Evolutionary conservation across 2,113 vertebrate species (phyloP).

Genomic region (Stegostoma tigrinum): DNA sequence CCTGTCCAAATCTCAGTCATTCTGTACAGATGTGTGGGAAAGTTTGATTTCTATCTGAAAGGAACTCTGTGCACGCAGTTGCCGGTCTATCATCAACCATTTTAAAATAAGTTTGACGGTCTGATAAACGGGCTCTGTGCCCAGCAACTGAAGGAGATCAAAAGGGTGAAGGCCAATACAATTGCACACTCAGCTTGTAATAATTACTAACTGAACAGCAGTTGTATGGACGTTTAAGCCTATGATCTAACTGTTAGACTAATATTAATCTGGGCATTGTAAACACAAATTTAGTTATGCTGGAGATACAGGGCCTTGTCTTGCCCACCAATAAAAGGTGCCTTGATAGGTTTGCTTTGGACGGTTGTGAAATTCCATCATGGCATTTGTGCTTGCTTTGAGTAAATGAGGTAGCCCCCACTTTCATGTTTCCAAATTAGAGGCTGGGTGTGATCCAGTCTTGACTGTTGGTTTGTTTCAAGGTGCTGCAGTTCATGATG

Average conservation of each 20-base stretch:
- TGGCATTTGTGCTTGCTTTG: background rate
- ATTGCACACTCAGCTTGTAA: background rate
- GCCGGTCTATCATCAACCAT: background rate
- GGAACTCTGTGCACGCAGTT: background rate
- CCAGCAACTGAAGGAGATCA: constrained; percentile 14
- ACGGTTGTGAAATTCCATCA: background rate
- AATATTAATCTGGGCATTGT: constrained; percentile 6
- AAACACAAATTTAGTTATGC: background rate
- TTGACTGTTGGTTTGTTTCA: no score
- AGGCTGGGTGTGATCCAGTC: background rate
- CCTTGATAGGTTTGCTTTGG: background rate
- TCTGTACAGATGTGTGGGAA: background rate
- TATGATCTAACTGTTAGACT: background rate
- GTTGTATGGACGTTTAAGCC: background rate
- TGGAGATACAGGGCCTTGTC: background rate
- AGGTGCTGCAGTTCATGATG: no score
- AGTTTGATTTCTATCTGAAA: background rate
- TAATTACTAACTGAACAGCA: background rate
- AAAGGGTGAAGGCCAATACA: background rate
- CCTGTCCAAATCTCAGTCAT: background rate
- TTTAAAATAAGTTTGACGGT: constrained; percentile 2
- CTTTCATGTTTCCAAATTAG: background rate
- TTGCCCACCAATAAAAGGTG: background rate
- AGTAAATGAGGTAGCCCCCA: background rate
- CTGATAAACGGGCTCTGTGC: background rate